phyloP scores from a whole-genome alignment of 2,797 vertebrate species.

The Prionace glauca region DNA sequence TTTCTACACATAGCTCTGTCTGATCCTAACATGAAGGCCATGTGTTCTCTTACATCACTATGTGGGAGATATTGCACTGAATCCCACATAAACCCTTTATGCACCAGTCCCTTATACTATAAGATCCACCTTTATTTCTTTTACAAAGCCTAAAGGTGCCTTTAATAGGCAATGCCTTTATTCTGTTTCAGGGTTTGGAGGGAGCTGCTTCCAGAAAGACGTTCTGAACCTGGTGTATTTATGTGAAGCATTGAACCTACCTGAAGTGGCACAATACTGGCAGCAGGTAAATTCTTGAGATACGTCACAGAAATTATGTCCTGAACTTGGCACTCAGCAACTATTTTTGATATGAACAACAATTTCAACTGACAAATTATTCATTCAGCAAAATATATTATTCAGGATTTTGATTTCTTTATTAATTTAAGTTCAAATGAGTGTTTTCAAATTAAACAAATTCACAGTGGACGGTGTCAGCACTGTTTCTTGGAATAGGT shows the following conservation, averaged over 20 bases:
- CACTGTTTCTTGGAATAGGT: background rate
- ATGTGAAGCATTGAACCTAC: slow-evolving; percentile 90
- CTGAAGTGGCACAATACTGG: slow-evolving; percentile 95
- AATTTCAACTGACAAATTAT: background rate
- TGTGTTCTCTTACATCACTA: too few relatives aligned
- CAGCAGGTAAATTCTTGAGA: slow-evolving; percentile 73
- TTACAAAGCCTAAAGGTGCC: background rate
- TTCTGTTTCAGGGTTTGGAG: slow-evolving; percentile 78
- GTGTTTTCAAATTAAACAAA: background rate
- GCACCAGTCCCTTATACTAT: too few relatives aligned
- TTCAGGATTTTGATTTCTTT: background rate
- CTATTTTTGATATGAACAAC: background rate
- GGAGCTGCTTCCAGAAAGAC: slow-evolving; percentile 97
- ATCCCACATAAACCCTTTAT: too few relatives aligned
- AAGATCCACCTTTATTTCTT: background rate
- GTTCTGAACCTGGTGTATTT: slow-evolving; percentile 94
- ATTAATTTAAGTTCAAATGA: background rate
- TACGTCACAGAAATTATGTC: background rate
- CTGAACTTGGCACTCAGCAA: background rate
- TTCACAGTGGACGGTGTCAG: too few relatives aligned
- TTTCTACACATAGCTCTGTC: too few relatives aligned
- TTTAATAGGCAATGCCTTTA: background rate
- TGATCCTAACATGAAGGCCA: too few relatives aligned
- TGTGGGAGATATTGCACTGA: too few relatives aligned
- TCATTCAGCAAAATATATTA: background rate